A percentile compares a stretch with the other conserved stretches of the same genome.
Conservation (phyloP, 2,113 vertebrate genomes). For the Heptranchias perlo region DNA sequence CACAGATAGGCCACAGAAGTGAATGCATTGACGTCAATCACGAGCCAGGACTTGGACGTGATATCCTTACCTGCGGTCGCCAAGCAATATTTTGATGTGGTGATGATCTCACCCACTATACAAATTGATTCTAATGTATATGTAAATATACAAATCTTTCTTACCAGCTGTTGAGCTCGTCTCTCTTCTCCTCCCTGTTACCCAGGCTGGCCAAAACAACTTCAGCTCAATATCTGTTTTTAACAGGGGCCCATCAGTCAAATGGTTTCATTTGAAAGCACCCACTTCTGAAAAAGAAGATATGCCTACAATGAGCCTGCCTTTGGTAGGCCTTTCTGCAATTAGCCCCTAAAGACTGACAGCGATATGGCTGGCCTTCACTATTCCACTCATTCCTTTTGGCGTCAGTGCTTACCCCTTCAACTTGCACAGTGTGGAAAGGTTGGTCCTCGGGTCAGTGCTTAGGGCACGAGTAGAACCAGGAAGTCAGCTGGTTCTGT, state of each 20-base stretch:
- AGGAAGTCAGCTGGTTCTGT: background rate
- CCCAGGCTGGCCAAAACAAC: background rate
- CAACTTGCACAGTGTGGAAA: background rate
- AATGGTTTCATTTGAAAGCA: background rate
- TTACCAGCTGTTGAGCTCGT: slow-evolving; percentile 2
- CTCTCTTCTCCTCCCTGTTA: background rate
- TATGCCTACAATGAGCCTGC: background rate
- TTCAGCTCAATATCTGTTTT: background rate
- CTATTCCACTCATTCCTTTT: background rate
- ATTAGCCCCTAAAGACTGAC: background rate
- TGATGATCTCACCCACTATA: background rate
- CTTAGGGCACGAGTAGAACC: background rate
- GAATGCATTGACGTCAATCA: too few species aligned
- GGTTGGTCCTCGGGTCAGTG: background rate
- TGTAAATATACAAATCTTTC: slow-evolving; percentile 19
- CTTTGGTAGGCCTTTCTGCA: background rate
- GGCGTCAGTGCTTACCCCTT: background rate
- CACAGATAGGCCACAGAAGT: background rate
- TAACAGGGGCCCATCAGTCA: slow-evolving; percentile 24
- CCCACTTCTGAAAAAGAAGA: background rate
- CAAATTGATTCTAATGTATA: background rate
- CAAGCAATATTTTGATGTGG: background rate
- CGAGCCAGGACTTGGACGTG: background rate
- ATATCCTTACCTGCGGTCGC: background rate
- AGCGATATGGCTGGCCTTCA: background rate